phyloP scores from a whole-genome alignment of 1,140 invertebrate species.

The Diuraphis noxia region DNA sequence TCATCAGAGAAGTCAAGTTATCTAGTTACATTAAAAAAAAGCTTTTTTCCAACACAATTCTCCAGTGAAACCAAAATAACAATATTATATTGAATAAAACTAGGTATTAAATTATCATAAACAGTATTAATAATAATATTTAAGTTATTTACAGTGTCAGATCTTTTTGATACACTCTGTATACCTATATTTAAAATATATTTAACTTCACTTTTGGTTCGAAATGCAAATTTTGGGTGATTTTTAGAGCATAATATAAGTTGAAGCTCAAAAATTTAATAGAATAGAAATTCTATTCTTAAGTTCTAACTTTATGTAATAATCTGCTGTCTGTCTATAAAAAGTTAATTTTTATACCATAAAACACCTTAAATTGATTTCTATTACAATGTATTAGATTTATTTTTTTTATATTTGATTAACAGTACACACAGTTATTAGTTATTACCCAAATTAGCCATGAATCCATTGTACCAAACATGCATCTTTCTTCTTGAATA shows the following conservation, averaged over 20 bases:
- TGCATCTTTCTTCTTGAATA: constrained; percentile 72
- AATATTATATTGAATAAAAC: background rate
- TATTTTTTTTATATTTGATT: too few species aligned
- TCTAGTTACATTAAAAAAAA: background rate
- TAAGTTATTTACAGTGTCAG: too few species aligned
- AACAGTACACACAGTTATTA: background rate
- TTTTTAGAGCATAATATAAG: background rate
- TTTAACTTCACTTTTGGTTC: background rate
- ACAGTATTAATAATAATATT: too few species aligned
- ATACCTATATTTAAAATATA: too few species aligned
- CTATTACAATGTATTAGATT: background rate
- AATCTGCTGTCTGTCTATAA: too few species aligned
- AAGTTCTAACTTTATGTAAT: too few species aligned
- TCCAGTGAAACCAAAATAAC: background rate
- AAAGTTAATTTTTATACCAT: too few species aligned
- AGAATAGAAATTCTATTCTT: background rate
- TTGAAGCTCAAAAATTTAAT: background rate
- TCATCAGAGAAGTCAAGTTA: background rate
- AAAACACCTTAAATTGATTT: too few species aligned
- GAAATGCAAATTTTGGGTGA: background rate
- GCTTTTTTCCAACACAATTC: background rate
- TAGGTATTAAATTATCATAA: background rate
- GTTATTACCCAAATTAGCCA: constrained; percentile 90
- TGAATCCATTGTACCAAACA: constrained; percentile 93
- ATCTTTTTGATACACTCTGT: too few species aligned